Percentiles rank a stretch among this genome's conserved stretches.
Evolutionary conservation across 2,888 invertebrate genomes (phyloP).

Genomic region (Lasioglossum villosulum): DNA sequence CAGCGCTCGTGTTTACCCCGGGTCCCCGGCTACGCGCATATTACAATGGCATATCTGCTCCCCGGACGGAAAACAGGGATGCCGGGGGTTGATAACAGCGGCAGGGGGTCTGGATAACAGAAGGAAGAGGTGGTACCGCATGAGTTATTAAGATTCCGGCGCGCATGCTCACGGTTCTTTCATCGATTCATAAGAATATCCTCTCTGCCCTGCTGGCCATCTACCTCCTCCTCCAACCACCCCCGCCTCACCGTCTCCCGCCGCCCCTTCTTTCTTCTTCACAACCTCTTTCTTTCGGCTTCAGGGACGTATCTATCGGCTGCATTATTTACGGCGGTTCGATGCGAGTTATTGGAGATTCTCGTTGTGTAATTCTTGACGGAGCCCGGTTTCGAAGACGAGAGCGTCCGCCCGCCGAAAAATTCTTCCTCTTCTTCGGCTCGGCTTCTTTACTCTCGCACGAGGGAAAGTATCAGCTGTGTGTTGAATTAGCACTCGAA

Average conservation of each 20-base stretch:
- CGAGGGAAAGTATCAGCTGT: not conserved
- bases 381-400: not conserved
- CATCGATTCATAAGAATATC: conserved; percentile 83
- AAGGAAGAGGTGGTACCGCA: conserved; percentile 73
- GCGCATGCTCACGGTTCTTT: conserved; percentile 83
- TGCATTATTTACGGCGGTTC: conserved; percentile 52
- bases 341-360: conserved; percentile 24
- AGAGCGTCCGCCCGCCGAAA: not conserved
- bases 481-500: not conserved
- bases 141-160: conserved; percentile 82
- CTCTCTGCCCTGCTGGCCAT: conserved; percentile 73
- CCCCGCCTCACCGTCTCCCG: conserved; percentile 46
- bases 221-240: conserved; percentile 64
- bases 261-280: conserved; percentile 36
- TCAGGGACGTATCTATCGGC: conserved; percentile 63
- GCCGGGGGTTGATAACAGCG: conserved; percentile 65
- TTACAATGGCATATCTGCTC: conserved; percentile 71
- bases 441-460: not conserved
- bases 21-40: conserved; percentile 59
- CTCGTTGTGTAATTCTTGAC: conserved; percentile 7
- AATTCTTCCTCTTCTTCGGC: not conserved
- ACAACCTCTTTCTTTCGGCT: conserved; percentile 51
- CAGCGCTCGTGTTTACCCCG: conserved; percentile 63
- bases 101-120: conserved; percentile 62
- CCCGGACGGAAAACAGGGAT: conserved; percentile 38